A percentile compares a stretch with the other conserved stretches of the same genome.
Conservation (phyloP, 2,888 invertebrate species). For the Melinaea menophilus region DNA sequence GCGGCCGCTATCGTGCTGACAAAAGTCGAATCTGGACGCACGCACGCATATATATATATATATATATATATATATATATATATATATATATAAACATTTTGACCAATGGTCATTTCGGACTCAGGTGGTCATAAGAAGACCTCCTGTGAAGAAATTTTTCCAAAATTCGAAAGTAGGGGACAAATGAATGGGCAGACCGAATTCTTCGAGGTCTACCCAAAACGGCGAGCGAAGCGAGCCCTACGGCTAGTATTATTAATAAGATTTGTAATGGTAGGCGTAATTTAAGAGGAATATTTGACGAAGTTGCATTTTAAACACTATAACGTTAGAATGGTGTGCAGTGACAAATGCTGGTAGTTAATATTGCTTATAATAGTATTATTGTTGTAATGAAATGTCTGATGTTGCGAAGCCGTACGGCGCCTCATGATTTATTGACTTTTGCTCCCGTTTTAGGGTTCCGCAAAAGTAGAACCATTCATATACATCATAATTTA, state of each 20-base stretch:
- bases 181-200: no score
- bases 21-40: no score
- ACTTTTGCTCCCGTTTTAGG: constrained; percentile 21
- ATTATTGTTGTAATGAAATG: constrained; percentile 33
- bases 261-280: constrained; percentile 1
- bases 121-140: no score
- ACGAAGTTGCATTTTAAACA: constrained; percentile 3
- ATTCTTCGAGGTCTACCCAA: no score
- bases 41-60: no score
- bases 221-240: no score
- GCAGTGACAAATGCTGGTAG: constrained; percentile 33
- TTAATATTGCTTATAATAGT: constrained; percentile 37
- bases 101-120: no score
- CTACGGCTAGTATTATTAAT: not conserved
- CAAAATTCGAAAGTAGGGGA: no score
- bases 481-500: not conserved
- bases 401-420: constrained; percentile 20
- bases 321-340: constrained; percentile 11
- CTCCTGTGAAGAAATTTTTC: no score
- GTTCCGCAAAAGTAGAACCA: not conserved
- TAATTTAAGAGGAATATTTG: constrained; percentile 8
- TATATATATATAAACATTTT: no score
- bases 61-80: no score
- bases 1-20: no score
- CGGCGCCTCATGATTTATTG: constrained; percentile 38